Percentiles rank a stretch among this genome's conserved stretches.
phyloP scores from a whole-genome alignment of 2,113 vertebrate genomes.

The Helogale parvula region DNA sequence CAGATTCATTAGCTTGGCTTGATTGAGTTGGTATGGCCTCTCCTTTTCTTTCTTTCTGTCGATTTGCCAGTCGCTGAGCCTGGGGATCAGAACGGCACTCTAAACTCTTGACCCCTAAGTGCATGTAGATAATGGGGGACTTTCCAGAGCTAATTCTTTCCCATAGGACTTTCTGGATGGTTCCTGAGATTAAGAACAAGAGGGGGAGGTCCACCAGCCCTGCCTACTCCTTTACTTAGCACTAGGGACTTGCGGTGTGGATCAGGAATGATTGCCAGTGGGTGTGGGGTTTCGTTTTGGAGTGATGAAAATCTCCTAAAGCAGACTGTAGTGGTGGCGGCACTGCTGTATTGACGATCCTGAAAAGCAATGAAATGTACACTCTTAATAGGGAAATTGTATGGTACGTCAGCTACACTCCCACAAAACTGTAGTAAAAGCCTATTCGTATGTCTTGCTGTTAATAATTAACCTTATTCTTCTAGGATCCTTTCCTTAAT shows the following conservation, averaged over 20 bases:
- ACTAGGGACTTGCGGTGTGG: neutral
- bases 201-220: neutral
- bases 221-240: neutral
- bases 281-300: neutral
- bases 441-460: neutral
- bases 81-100: neutral
- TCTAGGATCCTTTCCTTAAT: neutral
- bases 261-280: no score
- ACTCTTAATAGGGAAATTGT: neutral
- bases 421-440: neutral
- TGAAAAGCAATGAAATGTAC: neutral
- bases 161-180: neutral
- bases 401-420: neutral
- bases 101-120: neutral
- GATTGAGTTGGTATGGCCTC: slow-evolving; percentile 43
- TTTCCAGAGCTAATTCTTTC: neutral
- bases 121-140: neutral
- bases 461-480: neutral
- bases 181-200: neutral
- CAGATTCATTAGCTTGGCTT: slow-evolving; percentile 52
- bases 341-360: neutral
- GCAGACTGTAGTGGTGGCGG: neutral
- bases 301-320: neutral
- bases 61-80: neutral
- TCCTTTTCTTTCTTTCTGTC: slow-evolving; percentile 67